A percentile compares a stretch with the other conserved stretches of the same genome.
Conservation (phyloP, 2,113 vertebrate species). For the Chaetura pelagica region DNA sequence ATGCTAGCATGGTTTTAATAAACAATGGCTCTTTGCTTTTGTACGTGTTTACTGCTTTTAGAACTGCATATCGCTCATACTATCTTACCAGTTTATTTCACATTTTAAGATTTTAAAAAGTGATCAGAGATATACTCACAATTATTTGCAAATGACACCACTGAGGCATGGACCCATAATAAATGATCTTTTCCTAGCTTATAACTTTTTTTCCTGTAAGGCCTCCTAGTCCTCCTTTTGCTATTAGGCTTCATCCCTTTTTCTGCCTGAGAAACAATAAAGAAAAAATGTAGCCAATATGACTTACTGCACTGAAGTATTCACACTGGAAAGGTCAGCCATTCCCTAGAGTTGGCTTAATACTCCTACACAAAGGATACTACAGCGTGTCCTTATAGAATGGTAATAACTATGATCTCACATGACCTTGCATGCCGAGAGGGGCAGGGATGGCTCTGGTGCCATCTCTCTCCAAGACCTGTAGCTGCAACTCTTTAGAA, state of each 20-base stretch:
- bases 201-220: neutral
- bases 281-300: neutral
- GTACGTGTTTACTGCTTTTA: neutral
- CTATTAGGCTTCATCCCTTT: neutral
- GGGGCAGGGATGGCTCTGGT: neutral
- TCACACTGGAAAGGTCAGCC: rapidly evolving
- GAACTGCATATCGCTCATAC: neutral
- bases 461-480: rapidly evolving
- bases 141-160: neutral
- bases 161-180: neutral
- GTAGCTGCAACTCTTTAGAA: neutral
- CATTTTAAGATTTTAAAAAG: neutral
- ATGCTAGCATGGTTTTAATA: neutral
- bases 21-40: neutral
- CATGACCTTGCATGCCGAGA: neutral
- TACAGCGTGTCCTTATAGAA: neutral
- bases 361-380: neutral
- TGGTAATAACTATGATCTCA: neutral
- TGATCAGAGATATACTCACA: neutral
- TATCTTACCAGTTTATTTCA: neutral
- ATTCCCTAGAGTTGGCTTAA: neutral
- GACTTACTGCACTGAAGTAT: neutral
- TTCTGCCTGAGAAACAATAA: neutral
- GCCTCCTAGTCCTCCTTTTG: neutral
- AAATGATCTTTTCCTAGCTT: neutral